Conservation (phyloP, 2,888 invertebrate genomes). For the Camponotus fellah region DNA sequence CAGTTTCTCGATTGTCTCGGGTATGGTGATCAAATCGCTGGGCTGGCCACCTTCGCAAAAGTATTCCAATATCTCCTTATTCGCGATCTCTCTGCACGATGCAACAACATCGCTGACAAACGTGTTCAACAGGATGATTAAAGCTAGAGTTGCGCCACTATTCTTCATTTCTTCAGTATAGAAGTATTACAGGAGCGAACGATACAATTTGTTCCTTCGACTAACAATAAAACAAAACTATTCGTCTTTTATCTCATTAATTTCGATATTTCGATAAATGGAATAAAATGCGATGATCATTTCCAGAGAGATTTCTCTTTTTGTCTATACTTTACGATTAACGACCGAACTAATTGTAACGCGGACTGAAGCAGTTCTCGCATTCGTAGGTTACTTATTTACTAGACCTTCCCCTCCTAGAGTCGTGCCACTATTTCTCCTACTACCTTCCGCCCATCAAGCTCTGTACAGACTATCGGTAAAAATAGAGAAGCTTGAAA, state of each 20-base stretch:
- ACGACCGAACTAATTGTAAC: conserved; percentile 70
- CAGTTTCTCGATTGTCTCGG: conserved; percentile 76
- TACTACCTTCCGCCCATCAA: conserved; percentile 76
- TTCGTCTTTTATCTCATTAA: conserved; percentile 39
- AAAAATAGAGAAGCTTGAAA: conserved; percentile 82
- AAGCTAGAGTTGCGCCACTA: conserved; percentile 53
- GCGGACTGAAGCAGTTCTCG: conserved; percentile 81
- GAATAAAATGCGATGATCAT: conserved; percentile 54
- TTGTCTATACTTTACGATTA: conserved; percentile 57
- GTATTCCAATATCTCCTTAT: conserved; percentile 80
- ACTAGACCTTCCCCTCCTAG: conserved; percentile 79
- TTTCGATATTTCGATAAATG: neutral
- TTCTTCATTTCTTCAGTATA: conserved; percentile 67
- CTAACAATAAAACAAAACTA: neutral
- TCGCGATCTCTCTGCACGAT: conserved; percentile 74
- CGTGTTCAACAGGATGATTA: conserved; percentile 64
- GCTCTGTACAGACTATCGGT: conserved; percentile 80
- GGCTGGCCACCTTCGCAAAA: conserved; percentile 77
- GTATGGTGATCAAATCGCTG: conserved; percentile 77
- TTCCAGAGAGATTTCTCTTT: conserved; percentile 58
- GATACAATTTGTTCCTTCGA: neutral
- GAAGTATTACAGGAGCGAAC: conserved; percentile 8
- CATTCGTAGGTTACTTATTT: conserved; percentile 84
- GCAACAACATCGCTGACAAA: conserved; percentile 67
- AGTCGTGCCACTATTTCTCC: conserved; percentile 56